phyloP scores from a whole-genome alignment of 2,113 vertebrate genomes.

The Salvelinus sp. region DNA sequence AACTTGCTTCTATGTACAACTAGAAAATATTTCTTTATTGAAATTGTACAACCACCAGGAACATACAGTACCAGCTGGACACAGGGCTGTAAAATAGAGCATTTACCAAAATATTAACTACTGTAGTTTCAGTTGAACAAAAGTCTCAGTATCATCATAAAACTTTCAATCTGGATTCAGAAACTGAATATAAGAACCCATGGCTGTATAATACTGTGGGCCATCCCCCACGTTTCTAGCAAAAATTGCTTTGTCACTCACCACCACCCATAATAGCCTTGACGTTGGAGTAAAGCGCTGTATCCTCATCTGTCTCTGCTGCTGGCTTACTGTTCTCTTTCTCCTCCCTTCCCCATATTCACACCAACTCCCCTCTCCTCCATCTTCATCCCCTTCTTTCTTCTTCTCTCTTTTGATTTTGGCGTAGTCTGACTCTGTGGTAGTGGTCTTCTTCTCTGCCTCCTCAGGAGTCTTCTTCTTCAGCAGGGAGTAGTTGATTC shows the following conservation, averaged over 20 bases:
- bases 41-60: too few species aligned
- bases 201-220: not conserved
- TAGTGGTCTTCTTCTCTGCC: not conserved
- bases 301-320: constrained; percentile 11
- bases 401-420: constrained; percentile 53
- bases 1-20: too few species aligned
- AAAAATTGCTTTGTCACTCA: not conserved
- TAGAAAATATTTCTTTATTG: too few species aligned
- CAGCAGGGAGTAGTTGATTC: constrained; percentile 23
- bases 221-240: not conserved
- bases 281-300: not conserved
- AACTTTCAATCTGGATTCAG: too few species aligned
- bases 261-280: not conserved
- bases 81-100: too few species aligned
- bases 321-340: not conserved
- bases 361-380: not conserved
- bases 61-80: too few species aligned
- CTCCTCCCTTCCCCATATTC: constrained; percentile 2
- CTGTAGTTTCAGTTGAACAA: too few species aligned
- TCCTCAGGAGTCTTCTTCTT: constrained; percentile 5
- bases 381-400: not conserved
- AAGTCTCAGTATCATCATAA: too few species aligned
- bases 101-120: too few species aligned
- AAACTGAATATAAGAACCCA: too few species aligned
- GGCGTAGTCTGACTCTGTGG: constrained; percentile 61